Conservation (phyloP, 2,797 vertebrate species). For the Menidia menidia region DNA sequence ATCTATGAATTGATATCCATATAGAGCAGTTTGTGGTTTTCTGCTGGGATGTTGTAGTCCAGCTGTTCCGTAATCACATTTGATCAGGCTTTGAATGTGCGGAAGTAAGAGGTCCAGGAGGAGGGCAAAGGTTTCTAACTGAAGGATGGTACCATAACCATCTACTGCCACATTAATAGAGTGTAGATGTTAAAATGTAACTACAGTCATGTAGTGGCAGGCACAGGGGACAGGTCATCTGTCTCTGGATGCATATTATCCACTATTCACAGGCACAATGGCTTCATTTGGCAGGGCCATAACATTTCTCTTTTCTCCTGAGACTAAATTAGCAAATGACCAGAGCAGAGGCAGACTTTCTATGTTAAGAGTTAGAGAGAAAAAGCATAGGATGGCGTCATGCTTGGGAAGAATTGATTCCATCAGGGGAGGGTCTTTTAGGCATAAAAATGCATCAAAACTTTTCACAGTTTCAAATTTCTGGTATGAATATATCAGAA, state of each 20-base stretch:
- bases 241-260: neutral
- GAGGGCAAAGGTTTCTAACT: neutral
- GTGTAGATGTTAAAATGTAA: neutral
- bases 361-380: neutral
- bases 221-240: neutral
- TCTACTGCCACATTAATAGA: neutral
- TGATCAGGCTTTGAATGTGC: neutral
- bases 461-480: neutral
- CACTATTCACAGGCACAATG: neutral
- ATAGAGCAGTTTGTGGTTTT: too few species aligned
- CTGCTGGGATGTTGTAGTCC: too few species aligned
- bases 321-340: neutral
- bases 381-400: too few species aligned
- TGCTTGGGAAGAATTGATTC: neutral
- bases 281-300: neutral
- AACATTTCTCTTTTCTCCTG: neutral
- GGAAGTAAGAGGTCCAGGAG: neutral
- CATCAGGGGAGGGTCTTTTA: neutral
- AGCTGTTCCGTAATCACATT: too few species aligned
- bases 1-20: neutral
- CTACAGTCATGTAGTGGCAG: neutral
- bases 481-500: neutral
- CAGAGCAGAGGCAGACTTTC: neutral
- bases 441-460: neutral
- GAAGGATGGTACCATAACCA: neutral